Conservation (phyloP, 2,888 invertebrate species). For the Diarsia mendica region DNA sequence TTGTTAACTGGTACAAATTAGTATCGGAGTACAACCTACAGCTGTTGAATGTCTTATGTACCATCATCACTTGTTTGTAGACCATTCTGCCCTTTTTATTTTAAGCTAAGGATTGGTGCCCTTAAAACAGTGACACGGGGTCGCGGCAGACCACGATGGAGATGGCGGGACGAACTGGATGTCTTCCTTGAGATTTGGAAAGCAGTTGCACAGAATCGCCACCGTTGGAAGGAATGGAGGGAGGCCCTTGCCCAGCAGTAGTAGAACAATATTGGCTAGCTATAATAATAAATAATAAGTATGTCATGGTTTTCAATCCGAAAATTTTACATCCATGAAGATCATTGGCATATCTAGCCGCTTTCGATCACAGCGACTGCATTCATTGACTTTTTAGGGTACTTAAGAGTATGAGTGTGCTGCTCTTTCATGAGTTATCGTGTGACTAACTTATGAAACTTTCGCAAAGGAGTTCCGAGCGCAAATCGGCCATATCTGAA, state of each 20-base stretch:
- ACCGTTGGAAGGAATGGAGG: too few relatives aligned
- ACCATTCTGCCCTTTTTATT: too few relatives aligned
- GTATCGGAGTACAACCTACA: constrained; percentile 13
- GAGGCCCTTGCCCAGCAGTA: too few relatives aligned
- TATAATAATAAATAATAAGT: too few relatives aligned
- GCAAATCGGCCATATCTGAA: neutral
- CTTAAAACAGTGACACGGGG: too few relatives aligned
- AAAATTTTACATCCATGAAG: neutral
- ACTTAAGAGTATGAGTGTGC: neutral
- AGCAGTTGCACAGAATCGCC: too few relatives aligned
- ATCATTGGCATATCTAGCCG: neutral
- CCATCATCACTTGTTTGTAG: neutral
- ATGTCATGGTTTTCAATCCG: neutral
- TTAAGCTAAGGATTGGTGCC: too few relatives aligned
- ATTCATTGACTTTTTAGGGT: neutral
- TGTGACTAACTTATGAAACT: neutral
- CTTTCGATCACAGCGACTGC: neutral
- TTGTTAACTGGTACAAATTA: constrained; percentile 34
- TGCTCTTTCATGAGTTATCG: neutral
- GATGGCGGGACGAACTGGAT: too few relatives aligned
- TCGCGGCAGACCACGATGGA: too few relatives aligned
- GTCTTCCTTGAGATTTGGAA: too few relatives aligned
- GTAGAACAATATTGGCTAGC: too few relatives aligned
- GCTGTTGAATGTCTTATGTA: constrained; percentile 40
- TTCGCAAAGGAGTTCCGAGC: neutral